These are phyloP conservation scores for Gadopsis bispinosus DNA, from an alignment of 2,797 vertebrate species.

Conservation along the genomic window DNA sequence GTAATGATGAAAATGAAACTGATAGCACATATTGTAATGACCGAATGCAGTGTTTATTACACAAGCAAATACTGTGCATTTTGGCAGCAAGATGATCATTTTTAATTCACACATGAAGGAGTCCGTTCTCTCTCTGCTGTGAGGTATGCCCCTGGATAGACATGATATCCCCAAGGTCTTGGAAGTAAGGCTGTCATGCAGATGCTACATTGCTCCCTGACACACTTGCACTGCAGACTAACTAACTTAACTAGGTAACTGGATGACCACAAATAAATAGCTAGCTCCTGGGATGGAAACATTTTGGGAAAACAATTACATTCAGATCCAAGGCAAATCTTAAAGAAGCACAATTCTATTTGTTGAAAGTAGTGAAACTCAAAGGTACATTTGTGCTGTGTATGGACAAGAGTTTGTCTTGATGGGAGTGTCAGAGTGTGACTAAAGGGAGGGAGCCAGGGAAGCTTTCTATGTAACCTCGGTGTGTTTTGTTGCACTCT, in stretches of 20 bases:
- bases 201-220: constrained; percentile 69
- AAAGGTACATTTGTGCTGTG: neutral
- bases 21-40: neutral
- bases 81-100: constrained; percentile 10
- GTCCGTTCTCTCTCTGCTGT: constrained; percentile 73
- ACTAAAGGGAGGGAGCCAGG: constrained; percentile 36
- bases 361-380: neutral
- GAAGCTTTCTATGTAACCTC: constrained; percentile 53
- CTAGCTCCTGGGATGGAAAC: neutral
- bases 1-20: neutral
- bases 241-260: constrained; percentile 5
- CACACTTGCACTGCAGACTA: constrained; percentile 16
- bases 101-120: constrained; percentile 81
- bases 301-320: neutral
- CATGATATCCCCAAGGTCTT: constrained; percentile 56
- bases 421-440: constrained; percentile 63
- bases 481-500: constrained; percentile 56
- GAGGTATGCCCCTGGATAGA: constrained; percentile 79
- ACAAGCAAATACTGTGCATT: constrained; percentile 1
- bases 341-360: neutral
- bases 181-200: constrained; percentile 65
- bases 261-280: neutral
- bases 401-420: constrained; percentile 6
- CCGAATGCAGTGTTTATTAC: neutral
- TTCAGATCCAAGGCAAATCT: neutral